phyloP scores from a whole-genome alignment of 2,113 vertebrate genomes.

The Epinephelus fuscoguttatus region DNA sequence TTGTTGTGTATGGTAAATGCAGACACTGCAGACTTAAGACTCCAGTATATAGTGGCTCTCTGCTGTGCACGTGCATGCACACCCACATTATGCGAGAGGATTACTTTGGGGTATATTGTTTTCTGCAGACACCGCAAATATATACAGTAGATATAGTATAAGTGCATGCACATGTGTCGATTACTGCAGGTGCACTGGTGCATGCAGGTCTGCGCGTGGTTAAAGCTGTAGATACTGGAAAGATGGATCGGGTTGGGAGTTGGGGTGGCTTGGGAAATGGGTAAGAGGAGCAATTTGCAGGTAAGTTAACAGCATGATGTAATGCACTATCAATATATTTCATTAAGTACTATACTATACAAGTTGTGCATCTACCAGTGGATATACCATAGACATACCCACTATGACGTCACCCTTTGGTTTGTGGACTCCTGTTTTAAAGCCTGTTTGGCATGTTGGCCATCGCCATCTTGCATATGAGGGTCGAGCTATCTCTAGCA shows the following conservation, averaged over 20 bases:
- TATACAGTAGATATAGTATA: background rate
- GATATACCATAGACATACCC: too few species aligned
- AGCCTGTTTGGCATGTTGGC: too few species aligned
- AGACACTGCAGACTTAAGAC: background rate
- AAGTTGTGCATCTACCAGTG: too few species aligned
- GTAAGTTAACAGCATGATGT: background rate
- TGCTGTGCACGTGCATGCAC: slow-evolving; percentile 1
- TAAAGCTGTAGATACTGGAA: background rate
- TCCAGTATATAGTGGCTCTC: background rate
- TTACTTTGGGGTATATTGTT: background rate
- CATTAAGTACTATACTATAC: too few species aligned
- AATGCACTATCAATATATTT: background rate
- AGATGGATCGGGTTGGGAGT: background rate
- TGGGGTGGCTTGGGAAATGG: background rate
- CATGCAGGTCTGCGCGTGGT: background rate
- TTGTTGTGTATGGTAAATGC: background rate
- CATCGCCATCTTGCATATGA: too few species aligned
- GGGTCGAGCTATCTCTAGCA: too few species aligned
- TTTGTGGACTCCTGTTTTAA: too few species aligned
- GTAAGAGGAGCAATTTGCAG: slow-evolving; percentile 1
- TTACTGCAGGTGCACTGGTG: background rate
- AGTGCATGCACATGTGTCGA: background rate
- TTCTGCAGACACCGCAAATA: background rate
- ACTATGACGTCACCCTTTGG: too few species aligned
- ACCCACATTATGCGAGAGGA: background rate